Percentiles rank a stretch among this genome's conserved stretches.
Evolutionary conservation across 1,140 invertebrate genomes (phyloP).

Genomic region (Pemphigus obesinymphae): DNA sequence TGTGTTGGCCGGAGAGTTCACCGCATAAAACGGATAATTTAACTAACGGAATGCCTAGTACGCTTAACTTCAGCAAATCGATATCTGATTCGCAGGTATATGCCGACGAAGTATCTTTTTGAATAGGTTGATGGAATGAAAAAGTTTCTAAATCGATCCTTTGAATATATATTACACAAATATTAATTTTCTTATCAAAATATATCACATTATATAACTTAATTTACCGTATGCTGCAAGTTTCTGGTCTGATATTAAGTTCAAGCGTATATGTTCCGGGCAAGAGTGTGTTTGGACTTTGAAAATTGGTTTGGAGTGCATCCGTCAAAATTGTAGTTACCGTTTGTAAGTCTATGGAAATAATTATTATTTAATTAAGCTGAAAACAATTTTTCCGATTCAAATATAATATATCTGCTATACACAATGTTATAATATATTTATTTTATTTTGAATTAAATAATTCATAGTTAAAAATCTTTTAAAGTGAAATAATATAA

Average conservation of each 20-base stretch:
- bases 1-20: not conserved
- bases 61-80: not conserved
- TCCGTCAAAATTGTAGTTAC: not conserved
- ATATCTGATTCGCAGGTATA: not conserved
- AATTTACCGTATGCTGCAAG: not conserved
- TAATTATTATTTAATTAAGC: no score
- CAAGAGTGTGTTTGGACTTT: not conserved
- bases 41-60: no score
- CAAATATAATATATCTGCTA: no score
- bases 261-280: not conserved
- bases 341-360: not conserved
- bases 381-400: no score
- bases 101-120: not conserved
- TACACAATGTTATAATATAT: no score
- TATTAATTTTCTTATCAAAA: not conserved
- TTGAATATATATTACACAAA: not conserved
- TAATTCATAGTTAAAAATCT: no score
- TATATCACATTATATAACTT: not conserved
- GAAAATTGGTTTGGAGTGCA: not conserved
- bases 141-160: not conserved
- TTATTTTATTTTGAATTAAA: no score
- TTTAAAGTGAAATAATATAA: no score
- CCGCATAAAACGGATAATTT: not conserved
- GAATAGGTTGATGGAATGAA: not conserved
- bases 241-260: not conserved